Evolutionary conservation across 2,797 vertebrate species (phyloP), one percentile per base, ranked within the genome.

Genomic region (Antennarius maculatus): DNA sequence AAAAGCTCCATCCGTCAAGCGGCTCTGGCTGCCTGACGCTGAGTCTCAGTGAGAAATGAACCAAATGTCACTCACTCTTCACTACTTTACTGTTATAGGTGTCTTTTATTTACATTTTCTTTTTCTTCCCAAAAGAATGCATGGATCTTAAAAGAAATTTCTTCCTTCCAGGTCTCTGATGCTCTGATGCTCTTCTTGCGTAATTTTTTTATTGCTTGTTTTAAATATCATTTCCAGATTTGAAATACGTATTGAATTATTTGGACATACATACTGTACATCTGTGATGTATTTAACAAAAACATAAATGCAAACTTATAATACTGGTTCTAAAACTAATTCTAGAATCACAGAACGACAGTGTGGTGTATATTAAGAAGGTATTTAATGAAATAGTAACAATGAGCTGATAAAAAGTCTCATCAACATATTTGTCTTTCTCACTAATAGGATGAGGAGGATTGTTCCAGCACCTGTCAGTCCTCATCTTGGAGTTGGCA

Each of bases 1-100:
- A 89, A 90, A 91, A 80, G 80, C 81, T 73, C 81, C 85, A 87
- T 89, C 86, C 73, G 70, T 90, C 89, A 89, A 82, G 74, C 59
- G 56, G 63, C 77, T 70, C 29, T 7, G 45, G 51, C 76, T 61
- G 72, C 71, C 77, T 74, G 76, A 72, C 39, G 54, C 65, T 18
- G 29, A 62, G 69, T 77, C 75, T 77, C 77, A 2, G 41, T 23
- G 71, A 67, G 77, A 68, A 78, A 80, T 13, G 49, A 52, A 74
- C 62, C 57, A 71, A 13, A 47, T 29, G 67, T 49, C 56, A 37
- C 74, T 67, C 78, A 48, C 76, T 82, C 71, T 39, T 82, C 71
- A 45, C 65, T 69, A 75, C 51, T 80, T 80, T 71, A 54, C 66
- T 58, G 63, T 79, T 77, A 77, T 42, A 71, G 59, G 71, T 66